phyloP scores from a whole-genome alignment of 2,888 invertebrate genomes.

The Ethmia dodecea region DNA sequence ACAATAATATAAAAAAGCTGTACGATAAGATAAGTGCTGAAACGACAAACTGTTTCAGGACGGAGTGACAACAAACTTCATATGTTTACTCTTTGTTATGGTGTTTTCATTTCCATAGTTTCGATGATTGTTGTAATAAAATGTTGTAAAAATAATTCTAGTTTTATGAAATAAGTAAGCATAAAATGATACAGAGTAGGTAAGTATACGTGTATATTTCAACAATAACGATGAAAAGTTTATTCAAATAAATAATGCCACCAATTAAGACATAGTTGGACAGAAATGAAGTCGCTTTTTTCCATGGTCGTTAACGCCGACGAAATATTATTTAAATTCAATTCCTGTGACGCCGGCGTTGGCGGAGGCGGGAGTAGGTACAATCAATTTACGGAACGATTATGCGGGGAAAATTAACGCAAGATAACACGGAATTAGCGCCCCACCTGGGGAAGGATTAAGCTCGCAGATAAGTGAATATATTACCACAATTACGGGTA shows the following conservation, averaged over 20 bases:
- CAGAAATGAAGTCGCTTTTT: constrained; percentile 14
- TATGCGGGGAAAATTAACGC: constrained; percentile 59
- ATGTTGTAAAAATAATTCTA: too few relatives aligned
- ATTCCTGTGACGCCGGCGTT: constrained; percentile 9
- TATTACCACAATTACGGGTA: constrained; percentile 53
- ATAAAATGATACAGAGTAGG: background rate
- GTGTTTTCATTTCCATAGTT: too few relatives aligned
- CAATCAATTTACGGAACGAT: constrained; percentile 59
- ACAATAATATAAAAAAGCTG: too few relatives aligned
- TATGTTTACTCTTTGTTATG: too few relatives aligned
- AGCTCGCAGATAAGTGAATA: constrained; percentile 59
- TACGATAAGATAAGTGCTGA: too few relatives aligned
- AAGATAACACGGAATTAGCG: constrained; percentile 59
- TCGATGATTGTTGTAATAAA: too few relatives aligned
- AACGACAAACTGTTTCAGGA: too few relatives aligned
- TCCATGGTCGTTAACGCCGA: constrained; percentile 16
- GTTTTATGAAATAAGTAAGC: background rate
- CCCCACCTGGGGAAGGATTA: constrained; percentile 62
- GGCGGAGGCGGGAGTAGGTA: too few relatives aligned
- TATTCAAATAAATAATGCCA: too few relatives aligned
- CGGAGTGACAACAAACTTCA: too few relatives aligned
- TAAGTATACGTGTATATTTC: too few relatives aligned
- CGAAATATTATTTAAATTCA: constrained; percentile 22
- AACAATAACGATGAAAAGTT: too few relatives aligned
- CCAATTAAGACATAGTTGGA: constrained; percentile 11